Evolutionary conservation across 2,888 invertebrate genomes (phyloP).

Genomic region (Lasiommata megera): DNA sequence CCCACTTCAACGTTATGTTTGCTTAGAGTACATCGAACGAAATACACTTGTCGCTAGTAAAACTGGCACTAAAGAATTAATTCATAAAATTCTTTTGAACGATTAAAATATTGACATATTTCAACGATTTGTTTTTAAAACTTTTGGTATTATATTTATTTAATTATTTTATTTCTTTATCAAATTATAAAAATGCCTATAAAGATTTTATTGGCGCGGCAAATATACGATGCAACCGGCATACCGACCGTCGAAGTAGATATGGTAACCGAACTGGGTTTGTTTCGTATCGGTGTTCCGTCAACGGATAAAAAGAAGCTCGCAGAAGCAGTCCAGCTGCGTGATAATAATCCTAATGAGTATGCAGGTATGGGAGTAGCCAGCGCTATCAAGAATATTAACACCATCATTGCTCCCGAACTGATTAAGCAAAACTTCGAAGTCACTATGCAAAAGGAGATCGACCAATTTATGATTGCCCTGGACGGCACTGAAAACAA

Average conservation of each 20-base stretch:
- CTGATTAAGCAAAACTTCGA: slow-evolving; percentile 90
- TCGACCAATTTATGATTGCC: slow-evolving; percentile 92
- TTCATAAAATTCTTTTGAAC: neutral
- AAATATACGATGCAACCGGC: slow-evolving; percentile 98
- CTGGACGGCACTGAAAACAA: slow-evolving; percentile 98
- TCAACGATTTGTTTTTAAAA: neutral
- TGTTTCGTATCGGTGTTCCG: slow-evolving; percentile 96
- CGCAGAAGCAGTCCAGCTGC: slow-evolving; percentile 96
- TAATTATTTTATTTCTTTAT: slow-evolving; percentile 14
- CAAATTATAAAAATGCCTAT: slow-evolving; percentile 87
- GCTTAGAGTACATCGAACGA: neutral
- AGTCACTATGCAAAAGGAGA: slow-evolving; percentile 93
- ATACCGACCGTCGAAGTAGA: slow-evolving; percentile 98
- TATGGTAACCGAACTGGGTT: slow-evolving; percentile 89
- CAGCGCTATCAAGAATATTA: slow-evolving; percentile 95
- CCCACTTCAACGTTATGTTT: slow-evolving; percentile 32
- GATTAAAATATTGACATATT: neutral
- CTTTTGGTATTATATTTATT: neutral
- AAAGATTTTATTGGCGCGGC: slow-evolving; percentile 94
- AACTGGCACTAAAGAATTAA: neutral
- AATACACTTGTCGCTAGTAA: neutral
- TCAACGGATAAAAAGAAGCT: slow-evolving; percentile 97
- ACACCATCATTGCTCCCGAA: slow-evolving; percentile 89
- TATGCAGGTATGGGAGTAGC: slow-evolving; percentile 97
- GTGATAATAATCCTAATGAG: slow-evolving; percentile 91